Evolutionary conservation across 1,140 invertebrate species (phyloP).

Genomic region (Sweltsa coloradensis): DNA sequence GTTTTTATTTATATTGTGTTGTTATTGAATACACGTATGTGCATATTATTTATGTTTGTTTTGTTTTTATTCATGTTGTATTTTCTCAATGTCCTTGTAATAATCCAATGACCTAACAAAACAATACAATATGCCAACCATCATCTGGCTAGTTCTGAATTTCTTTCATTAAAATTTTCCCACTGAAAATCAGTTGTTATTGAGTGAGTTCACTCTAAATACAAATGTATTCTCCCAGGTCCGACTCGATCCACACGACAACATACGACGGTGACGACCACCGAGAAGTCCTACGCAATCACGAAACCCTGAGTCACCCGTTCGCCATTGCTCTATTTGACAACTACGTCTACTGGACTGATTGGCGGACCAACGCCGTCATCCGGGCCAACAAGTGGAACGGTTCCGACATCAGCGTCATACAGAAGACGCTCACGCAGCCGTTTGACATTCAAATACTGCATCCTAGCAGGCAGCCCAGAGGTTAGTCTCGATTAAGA

Average conservation of each 20-base stretch:
- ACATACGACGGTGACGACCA: conserved; percentile 42
- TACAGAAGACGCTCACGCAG: conserved; percentile 46
- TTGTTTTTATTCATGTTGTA: too few relatives aligned
- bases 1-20: too few relatives aligned
- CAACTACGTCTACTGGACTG: conserved; percentile 52
- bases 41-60: too few relatives aligned
- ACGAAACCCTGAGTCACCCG: conserved; percentile 45
- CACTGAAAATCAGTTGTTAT: too few relatives aligned
- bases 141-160: too few relatives aligned
- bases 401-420: conserved; percentile 39
- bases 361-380: conserved; percentile 52
- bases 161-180: too few relatives aligned
- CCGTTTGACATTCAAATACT: conserved; percentile 56
- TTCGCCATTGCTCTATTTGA: conserved; percentile 52
- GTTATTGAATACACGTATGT: too few relatives aligned
- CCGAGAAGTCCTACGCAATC: conserved; percentile 36
- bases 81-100: too few relatives aligned
- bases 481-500: conserved; percentile 25
- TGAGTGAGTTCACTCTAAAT: too few relatives aligned
- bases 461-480: conserved; percentile 45
- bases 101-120: too few relatives aligned
- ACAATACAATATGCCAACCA: too few relatives aligned
- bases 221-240: conserved; percentile 39
- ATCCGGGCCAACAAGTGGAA: conserved; percentile 53
- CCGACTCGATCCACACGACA: conserved; percentile 73